phyloP scores from a whole-genome alignment of 2,113 vertebrate genomes.

The Notarius lentiginosus region DNA sequence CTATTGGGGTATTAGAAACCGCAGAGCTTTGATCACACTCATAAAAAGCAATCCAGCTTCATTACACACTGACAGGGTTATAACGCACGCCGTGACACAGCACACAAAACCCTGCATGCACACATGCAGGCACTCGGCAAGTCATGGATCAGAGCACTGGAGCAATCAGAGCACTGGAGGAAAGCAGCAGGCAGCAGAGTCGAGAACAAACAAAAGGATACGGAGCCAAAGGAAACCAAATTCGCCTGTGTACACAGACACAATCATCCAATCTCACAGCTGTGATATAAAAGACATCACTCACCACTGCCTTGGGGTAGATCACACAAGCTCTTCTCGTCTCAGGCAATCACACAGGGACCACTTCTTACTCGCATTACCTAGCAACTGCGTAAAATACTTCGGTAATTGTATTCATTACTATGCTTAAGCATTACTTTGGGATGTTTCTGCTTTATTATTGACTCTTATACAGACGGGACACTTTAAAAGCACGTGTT shows the following conservation, averaged over 20 bases:
- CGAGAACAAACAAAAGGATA: constrained; percentile 49
- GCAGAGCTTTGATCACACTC: constrained; percentile 18
- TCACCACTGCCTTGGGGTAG: constrained; percentile 38
- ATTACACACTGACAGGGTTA: constrained; percentile 30
- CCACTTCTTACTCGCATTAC: neutral
- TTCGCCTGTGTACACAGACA: constrained; percentile 37
- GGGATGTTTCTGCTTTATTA: neutral
- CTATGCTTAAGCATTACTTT: neutral
- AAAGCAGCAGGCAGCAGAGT: constrained; percentile 45
- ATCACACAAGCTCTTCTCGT: constrained; percentile 35
- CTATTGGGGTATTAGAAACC: constrained; percentile 26
- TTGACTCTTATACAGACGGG: neutral
- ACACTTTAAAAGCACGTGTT: too few species aligned
- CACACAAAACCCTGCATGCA: constrained; percentile 30
- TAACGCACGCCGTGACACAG: constrained; percentile 24
- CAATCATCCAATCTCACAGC: constrained; percentile 40
- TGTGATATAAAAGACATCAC: constrained; percentile 31
- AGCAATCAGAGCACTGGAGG: constrained; percentile 41
- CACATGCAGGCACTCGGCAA: constrained; percentile 9
- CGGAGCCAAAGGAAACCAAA: constrained; percentile 42
- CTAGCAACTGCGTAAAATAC: neutral
- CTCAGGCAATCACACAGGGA: constrained; percentile 24
- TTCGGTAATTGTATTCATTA: neutral
- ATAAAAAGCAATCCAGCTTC: constrained; percentile 32
- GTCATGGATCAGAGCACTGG: constrained; percentile 51